These are phyloP conservation scores for Hermatobates lingyangjiaoensis DNA, from an alignment of 1,140 invertebrate species.

Conservation along the genomic window DNA sequence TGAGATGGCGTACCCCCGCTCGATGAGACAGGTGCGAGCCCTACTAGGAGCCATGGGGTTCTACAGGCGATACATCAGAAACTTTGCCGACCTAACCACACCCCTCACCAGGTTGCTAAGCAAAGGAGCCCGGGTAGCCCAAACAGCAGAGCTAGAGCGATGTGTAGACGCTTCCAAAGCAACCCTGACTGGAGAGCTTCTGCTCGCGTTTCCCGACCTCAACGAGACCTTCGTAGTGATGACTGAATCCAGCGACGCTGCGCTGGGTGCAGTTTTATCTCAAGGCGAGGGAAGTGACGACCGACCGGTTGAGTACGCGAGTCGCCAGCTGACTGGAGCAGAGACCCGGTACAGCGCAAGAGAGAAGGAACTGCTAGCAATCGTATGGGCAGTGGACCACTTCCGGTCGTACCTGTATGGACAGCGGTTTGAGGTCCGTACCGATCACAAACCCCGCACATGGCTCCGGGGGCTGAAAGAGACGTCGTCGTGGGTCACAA, in stretches of 20 bases:
- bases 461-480: constrained; percentile 27
- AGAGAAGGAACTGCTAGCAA: constrained; percentile 26
- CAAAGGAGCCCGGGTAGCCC: too few species aligned
- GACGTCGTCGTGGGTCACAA: constrained; percentile 22
- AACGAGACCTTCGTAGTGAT: constrained; percentile 16
- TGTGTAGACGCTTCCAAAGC: too few species aligned
- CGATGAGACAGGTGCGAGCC: too few species aligned
- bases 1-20: too few species aligned
- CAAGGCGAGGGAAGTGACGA: constrained; percentile 17
- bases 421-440: constrained; percentile 22
- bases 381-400: constrained; percentile 24
- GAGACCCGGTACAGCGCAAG: constrained; percentile 26
- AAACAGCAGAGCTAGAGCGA: too few species aligned
- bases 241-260: constrained; percentile 19
- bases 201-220: too few species aligned
- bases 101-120: too few species aligned
- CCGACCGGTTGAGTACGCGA: constrained; percentile 24
- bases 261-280: constrained; percentile 18
- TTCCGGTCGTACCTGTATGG: constrained; percentile 20
- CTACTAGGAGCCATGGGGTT: too few species aligned
- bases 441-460: constrained; percentile 26
- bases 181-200: too few species aligned
- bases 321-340: constrained; percentile 19
- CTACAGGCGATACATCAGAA: too few species aligned
- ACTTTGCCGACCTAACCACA: too few species aligned